phyloP scores from a whole-genome alignment of 2,888 invertebrate species.

The Cheilosia variabilis region DNA sequence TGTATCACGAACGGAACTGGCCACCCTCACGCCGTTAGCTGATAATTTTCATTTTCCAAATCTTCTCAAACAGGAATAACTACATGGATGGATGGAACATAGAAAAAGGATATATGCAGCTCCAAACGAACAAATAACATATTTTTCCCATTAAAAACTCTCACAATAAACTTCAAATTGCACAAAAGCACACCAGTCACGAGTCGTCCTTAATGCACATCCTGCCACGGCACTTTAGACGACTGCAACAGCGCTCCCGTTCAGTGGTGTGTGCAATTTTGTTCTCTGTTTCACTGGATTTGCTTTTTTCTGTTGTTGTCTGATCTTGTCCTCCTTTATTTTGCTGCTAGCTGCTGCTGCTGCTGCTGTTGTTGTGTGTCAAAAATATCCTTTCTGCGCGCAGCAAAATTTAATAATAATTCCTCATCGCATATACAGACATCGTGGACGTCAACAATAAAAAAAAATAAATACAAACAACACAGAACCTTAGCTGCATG shows the following conservation, averaged over 20 bases:
- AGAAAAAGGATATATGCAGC: conserved; percentile 27
- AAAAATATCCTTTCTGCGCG: conserved; percentile 64
- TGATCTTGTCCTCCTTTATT: not conserved
- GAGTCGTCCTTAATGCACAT: conserved; percentile 70
- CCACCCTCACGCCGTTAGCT: conserved; percentile 22
- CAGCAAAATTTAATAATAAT: conserved; percentile 72
- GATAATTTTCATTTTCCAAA: conserved; percentile 56
- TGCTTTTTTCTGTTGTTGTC: not conserved
- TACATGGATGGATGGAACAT: conserved; percentile 1
- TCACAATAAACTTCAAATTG: conserved; percentile 72
- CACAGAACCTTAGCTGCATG: conserved; percentile 46
- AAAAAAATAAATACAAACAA: not conserved
- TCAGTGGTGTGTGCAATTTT: conserved; percentile 61
- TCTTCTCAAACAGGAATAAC: conserved; percentile 45
- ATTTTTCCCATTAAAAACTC: conserved; percentile 73
- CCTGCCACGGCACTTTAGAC: conserved; percentile 67
- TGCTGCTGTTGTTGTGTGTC: conserved; percentile 39
- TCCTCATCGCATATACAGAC: conserved; percentile 57
- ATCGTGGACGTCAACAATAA: conserved; percentile 12
- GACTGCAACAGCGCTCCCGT: conserved; percentile 40
- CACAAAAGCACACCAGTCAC: conserved; percentile 69
- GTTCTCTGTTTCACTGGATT: conserved; percentile 39
- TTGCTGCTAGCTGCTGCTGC: too few species aligned
- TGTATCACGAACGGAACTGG: conserved; percentile 52
- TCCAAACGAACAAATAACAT: conserved; percentile 67